Evolutionary conservation across 2,113 vertebrate genomes (phyloP).

Genomic region (Oryzias celebensis): DNA sequence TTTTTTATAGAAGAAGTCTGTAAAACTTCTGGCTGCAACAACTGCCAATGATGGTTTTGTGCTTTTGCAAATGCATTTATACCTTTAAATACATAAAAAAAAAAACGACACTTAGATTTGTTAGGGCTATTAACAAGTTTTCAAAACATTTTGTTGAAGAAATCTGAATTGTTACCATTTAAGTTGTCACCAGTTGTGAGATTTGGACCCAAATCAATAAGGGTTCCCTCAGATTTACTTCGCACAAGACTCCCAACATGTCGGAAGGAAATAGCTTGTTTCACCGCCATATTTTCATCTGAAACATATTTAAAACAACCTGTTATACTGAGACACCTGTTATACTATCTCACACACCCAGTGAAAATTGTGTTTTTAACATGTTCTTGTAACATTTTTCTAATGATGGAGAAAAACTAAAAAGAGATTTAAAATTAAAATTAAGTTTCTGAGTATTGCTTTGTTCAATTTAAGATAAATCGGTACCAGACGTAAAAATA

Average conservation of each 20-base stretch:
- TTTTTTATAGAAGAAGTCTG: constrained; percentile 75
- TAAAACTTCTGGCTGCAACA: constrained; percentile 53
- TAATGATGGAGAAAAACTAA: no score
- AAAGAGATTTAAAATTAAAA: no score
- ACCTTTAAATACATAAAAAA: constrained; percentile 53
- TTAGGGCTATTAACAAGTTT: not conserved
- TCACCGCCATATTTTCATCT: constrained; percentile 84
- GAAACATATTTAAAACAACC: constrained; percentile 23
- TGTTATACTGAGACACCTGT: not conserved
- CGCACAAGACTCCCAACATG: constrained; percentile 74
- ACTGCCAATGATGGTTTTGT: constrained; percentile 56
- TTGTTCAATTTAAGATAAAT: no score
- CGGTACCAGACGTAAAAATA: no score
- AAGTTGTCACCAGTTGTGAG: constrained; percentile 63
- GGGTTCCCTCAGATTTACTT: constrained; percentile 87
- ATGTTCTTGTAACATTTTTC: no score
- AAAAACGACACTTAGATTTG: not conserved
- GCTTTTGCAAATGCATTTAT: constrained; percentile 17
- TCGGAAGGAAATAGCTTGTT: constrained; percentile 67
- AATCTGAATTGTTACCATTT: constrained; percentile 66
- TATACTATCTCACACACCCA: not conserved
- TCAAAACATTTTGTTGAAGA: not conserved
- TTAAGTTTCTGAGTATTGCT: no score
- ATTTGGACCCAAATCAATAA: constrained; percentile 82
- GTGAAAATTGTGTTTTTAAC: no score